These are phyloP conservation scores for Gymnodraco acuticeps DNA, from an alignment of 2,797 vertebrate genomes.

Conservation along the genomic window DNA sequence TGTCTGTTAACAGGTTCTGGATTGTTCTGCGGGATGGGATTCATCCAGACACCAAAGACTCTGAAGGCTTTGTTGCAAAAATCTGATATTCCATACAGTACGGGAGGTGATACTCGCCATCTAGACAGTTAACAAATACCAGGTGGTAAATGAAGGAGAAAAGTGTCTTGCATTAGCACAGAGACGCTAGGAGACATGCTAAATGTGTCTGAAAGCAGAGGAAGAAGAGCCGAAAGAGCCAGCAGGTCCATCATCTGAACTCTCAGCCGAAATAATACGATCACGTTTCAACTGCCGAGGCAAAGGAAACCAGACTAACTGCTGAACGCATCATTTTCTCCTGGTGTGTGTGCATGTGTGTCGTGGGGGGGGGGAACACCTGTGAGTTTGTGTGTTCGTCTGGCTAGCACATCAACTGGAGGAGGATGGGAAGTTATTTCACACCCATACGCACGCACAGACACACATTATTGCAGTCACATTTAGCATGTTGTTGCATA, in stretches of 20 bases:
- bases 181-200: slow-evolving; percentile 25
- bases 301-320: slow-evolving; percentile 69
- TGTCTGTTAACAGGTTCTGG: neutral
- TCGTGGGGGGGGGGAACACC: neutral
- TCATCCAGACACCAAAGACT: slow-evolving; percentile 55
- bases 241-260: slow-evolving; percentile 38
- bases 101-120: slow-evolving; percentile 22
- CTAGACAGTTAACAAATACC: slow-evolving; percentile 38
- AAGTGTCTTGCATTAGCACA: slow-evolving; percentile 5
- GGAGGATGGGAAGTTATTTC: slow-evolving; percentile 20
- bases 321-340: slow-evolving; percentile 73
- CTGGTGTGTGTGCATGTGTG: slow-evolving; percentile 51
- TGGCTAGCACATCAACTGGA: slow-evolving; percentile 18
- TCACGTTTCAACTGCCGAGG: slow-evolving; percentile 72
- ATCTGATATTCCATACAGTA: slow-evolving; percentile 30
- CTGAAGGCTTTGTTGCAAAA: slow-evolving; percentile 45
- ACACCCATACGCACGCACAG: slow-evolving; percentile 36
- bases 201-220: slow-evolving; percentile 22
- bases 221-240: slow-evolving; percentile 37
- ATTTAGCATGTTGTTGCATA: slow-evolving; percentile 64
- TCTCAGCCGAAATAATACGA: slow-evolving; percentile 76
- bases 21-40: slow-evolving; percentile 30
- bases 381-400: slow-evolving; percentile 31
- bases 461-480: slow-evolving; percentile 41
- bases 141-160: slow-evolving; percentile 25